phyloP scores from a whole-genome alignment of 2,797 vertebrate genomes.

The Benthosema pterotum region DNA sequence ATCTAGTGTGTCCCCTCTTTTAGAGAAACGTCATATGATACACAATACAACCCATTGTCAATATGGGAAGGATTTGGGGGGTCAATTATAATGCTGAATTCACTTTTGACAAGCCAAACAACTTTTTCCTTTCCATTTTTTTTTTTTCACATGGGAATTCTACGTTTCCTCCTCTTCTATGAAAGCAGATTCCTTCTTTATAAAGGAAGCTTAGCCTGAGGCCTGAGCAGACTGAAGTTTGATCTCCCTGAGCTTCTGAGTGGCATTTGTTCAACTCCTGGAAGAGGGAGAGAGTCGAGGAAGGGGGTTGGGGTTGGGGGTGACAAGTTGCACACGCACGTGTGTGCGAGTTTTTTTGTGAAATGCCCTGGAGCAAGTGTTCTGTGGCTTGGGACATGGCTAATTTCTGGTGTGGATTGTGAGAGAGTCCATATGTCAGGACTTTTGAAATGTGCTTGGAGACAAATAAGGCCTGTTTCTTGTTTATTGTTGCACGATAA shows the following conservation, averaged over 20 bases:
- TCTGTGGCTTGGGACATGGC: slow-evolving; percentile 24
- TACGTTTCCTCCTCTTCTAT: slow-evolving; percentile 6
- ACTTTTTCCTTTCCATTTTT: neutral
- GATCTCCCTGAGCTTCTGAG: slow-evolving; percentile 20
- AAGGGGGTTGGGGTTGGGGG: no score
- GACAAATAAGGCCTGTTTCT: slow-evolving; percentile 45
- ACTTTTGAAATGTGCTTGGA: slow-evolving; percentile 15
- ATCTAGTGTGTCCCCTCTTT: neutral
- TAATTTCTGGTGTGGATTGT: slow-evolving; percentile 41
- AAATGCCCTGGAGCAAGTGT: slow-evolving; percentile 43
- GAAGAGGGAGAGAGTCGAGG: slow-evolving; percentile 16
- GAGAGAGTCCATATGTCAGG: slow-evolving; percentile 47
- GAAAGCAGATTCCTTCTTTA: slow-evolving; percentile 13
- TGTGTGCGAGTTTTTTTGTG: slow-evolving; percentile 1
- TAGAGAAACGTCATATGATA: neutral
- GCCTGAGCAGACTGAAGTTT: slow-evolving; percentile 21
- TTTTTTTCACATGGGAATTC: slow-evolving; percentile 1
- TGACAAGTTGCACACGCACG: neutral
- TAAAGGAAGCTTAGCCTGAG: slow-evolving; percentile 9
- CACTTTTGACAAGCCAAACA: neutral
- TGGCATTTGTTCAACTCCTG: slow-evolving; percentile 27
- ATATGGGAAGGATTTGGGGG: neutral
- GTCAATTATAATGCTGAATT: neutral
- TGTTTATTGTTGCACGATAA: slow-evolving; percentile 43
- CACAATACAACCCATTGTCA: slow-evolving; percentile 12